Evolutionary conservation across 2,797 vertebrate species (phyloP), one percentile per base, ranked within the genome.

Genomic region (Benthosema pterotum): DNA sequence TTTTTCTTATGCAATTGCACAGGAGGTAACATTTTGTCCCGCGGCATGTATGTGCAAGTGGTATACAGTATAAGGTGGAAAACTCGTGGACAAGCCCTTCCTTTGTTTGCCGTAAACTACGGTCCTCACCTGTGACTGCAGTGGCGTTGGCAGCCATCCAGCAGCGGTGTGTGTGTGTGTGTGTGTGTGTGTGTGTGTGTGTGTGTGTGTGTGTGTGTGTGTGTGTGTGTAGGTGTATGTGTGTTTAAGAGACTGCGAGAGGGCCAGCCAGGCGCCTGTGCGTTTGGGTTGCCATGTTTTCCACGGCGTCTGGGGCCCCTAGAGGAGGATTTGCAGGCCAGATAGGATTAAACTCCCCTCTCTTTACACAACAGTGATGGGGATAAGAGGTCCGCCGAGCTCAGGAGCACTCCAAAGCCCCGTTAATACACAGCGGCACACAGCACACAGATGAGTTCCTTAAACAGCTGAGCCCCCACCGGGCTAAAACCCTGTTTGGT

Each of bases 301-400:
- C 87, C 78, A 88, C 86, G 84, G 77, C 84, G 87, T 83, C 84
- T 83, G 80, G 82, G 82, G 77, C 86, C 87, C 82, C 83, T 83
- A 79, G 82, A 83, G 87, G 87, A 89, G 90, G 90, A 91, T 91
- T 79, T 92, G 80, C 76, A 80, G 87, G 82, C 83, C 85, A 90
- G 87, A 89, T 88, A 89, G 91, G 91, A 92, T 93, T 91, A 93
- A 79, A 52, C 85, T 87, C 77, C 78, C 32, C 80, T 91, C 88
- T 92, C 90, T 93, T 93, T 91, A 88, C 89, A 89, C 90, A 92
- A 91, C 87, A 91, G 73, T 84, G 88, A 89, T 80, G 89, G 75
- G 90, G 89, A 90, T 92, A 87, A 92, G 86, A 80, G 89, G 83
- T 83, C 83, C 19, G 54, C 63, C 61, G 76, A 87, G 85, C 81